Base-by-base conservation (phyloP, 2,888 invertebrate genomes). In the Tenthredo notha region DNA sequence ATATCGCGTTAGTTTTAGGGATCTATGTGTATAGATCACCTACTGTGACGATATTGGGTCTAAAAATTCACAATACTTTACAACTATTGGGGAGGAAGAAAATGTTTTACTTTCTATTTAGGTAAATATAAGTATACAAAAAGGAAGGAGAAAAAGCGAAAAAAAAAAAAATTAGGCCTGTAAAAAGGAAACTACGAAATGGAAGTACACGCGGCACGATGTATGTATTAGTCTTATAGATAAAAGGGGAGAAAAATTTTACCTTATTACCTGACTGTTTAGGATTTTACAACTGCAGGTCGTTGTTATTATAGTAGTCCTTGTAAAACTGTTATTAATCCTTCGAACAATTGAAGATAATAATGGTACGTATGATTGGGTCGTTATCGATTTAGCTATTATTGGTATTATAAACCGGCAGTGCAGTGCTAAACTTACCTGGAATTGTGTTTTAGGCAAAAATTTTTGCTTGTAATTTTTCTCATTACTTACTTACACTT, bases 371-470 rank as follows among this genome's bases (percentile, higher is more conserved):
- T 87, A n/a, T 88, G 90, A 89, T 89, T 89, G 88, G 87, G 86
- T 90, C 88, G 89, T 91, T 90, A 92, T 91, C 91, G 90, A 91
- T 91, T 90, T 89, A 89, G 90, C 90, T 90, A 90, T 91, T 87
- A 86, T 85, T 85, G 85, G 88, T 40, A 70, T 33, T 85, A 85
- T 37, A 37, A 85, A 87, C 87, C 87, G 87, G 86, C n/a, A n/a
- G n/a, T n/a, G 82, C 75, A 7, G 82, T 54, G 84, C 61, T 47
- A 58, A 6, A 6, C n/a, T 70, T 84, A 84, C 65, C 65, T 78
- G 65, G 77, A 77, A 84, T 47, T 25, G 43, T 77, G 78, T 84
- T 77, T 77, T 84, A 33, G 77, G 21, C 12, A 15, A n/a, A 25
- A n/a, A n/a, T n/a, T 50, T 77, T 29, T 18, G 1, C 21, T 50